Evolutionary conservation across 2,888 invertebrate genomes (phyloP), one percentile per base, ranked within the genome.

Genomic region (Fragum sueziense): DNA sequence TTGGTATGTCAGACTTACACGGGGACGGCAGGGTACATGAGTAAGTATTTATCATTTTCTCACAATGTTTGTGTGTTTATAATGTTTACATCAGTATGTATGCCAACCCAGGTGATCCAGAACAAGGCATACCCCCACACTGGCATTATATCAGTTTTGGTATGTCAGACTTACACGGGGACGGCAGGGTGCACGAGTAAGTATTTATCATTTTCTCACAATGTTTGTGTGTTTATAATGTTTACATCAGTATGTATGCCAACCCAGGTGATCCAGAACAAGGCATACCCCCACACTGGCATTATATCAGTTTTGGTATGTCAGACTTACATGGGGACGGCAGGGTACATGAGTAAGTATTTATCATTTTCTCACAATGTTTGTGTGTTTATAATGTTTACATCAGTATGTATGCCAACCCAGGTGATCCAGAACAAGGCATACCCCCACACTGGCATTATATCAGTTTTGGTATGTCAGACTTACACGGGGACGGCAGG

Each of bases 141-240:
- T 99, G 98, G 97, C 98, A 99, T 93, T 99, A 98, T 90, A 96
- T 99, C 80, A 98, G 97, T 91, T 97, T 98, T 92, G 98, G 98
- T 0, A 94, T 99, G 1, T 97, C 98, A 6, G 98, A 99, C 94
- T 94, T 99, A 27, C 98, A 99, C 92, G 98, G 98, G 0, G 98
- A 98, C 93, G 97, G 97, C 0, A 94, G 98, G 68, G 97, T 98
- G 2, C 98, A 98, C 85, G 93, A 93, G 93, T 93, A 89, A 91
- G 92, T 91, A 37, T 14, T 47, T 17, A 11, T 1, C 17, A 1
- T 61, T 33, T 14, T 7, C n/a, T n/a, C n/a, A n/a, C n/a, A n/a
- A n/a, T n/a, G n/a, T n/a, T n/a, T n/a, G n/a, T n/a, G n/a, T n/a
- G n/a, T n/a, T n/a, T n/a, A n/a, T n/a, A n/a, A n/a, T n/a, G 98